Evolutionary conservation across 2,888 invertebrate genomes (phyloP).

Genomic region (Zygogramma bicolorata): DNA sequence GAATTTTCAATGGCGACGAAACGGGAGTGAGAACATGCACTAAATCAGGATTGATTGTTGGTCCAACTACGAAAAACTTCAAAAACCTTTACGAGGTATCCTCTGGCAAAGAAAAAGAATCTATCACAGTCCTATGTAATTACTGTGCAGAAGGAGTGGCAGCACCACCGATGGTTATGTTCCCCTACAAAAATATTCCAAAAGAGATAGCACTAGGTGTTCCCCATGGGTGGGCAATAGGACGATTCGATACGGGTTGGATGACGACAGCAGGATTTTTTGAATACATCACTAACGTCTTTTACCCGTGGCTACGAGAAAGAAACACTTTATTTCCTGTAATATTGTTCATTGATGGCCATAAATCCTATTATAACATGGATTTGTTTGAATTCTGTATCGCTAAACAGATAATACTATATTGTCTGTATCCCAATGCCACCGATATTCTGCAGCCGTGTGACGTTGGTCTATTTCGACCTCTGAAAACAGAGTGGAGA

Average conservation of each 20-base stretch:
- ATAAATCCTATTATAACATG: slow-evolving; percentile 1
- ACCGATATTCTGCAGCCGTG: too few species aligned
- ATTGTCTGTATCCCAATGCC: neutral
- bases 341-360: slow-evolving; percentile 14
- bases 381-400: slow-evolving; percentile 14
- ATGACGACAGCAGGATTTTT: slow-evolving; percentile 37
- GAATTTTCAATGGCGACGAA: slow-evolving; percentile 41
- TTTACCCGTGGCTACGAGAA: neutral
- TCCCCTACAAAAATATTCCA: slow-evolving; percentile 50
- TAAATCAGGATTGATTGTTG: slow-evolving; percentile 27
- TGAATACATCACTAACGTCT: neutral
- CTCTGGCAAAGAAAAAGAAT: slow-evolving; percentile 23
- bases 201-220: slow-evolving; percentile 44
- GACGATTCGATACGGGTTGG: slow-evolving; percentile 50
- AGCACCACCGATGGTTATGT: slow-evolving; percentile 49
- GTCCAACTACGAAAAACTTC: slow-evolving; percentile 14
- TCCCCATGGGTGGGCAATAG: slow-evolving; percentile 46
- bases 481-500: too few species aligned
- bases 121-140: slow-evolving; percentile 47
- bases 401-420: neutral
- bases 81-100: slow-evolving; percentile 24
- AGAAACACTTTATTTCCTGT: neutral
- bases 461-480: too few species aligned
- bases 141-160: slow-evolving; percentile 40
- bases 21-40: slow-evolving; percentile 30